Percentiles rank a stretch among this genome's conserved stretches.
These are phyloP conservation scores for Mobula hypostoma DNA, from an alignment of 2,113 vertebrate species.

Conservation along the genomic window DNA sequence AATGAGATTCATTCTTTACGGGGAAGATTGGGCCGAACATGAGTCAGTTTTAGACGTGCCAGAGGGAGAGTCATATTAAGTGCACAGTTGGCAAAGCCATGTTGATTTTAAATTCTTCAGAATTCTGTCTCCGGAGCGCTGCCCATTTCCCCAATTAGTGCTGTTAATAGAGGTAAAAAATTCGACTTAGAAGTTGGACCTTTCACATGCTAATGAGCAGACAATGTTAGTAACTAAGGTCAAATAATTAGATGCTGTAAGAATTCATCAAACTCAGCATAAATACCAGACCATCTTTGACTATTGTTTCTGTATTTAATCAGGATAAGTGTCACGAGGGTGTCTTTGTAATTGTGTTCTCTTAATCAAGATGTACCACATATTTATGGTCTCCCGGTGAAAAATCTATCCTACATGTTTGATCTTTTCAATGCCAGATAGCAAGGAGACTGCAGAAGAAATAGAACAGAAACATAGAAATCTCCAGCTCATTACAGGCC, in stretches of 20 bases:
- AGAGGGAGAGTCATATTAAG: not conserved
- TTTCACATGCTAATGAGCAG: not conserved
- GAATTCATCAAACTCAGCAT: not conserved
- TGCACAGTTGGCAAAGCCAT: not conserved
- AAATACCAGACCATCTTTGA: not conserved
- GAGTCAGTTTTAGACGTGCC: not conserved
- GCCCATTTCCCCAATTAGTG: not conserved
- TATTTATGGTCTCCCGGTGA: too few species aligned
- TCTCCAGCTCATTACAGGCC: too few species aligned
- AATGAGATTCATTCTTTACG: not conserved
- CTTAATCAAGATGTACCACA: not conserved
- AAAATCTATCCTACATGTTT: too few species aligned
- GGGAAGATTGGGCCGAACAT: not conserved
- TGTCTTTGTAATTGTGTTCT: not conserved
- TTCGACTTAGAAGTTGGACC: not conserved
- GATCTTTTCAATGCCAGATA: too few species aligned
- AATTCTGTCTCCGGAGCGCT: not conserved
- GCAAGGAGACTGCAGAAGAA: too few species aligned
- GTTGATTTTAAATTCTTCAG: not conserved
- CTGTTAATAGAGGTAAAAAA: not conserved
- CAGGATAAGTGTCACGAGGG: not conserved
- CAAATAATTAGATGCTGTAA: not conserved
- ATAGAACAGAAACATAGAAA: too few species aligned
- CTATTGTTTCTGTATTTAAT: not conserved
- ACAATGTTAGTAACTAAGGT: not conserved